Conservation (phyloP, 2,888 invertebrate genomes). For the Copidosoma aretas region DNA sequence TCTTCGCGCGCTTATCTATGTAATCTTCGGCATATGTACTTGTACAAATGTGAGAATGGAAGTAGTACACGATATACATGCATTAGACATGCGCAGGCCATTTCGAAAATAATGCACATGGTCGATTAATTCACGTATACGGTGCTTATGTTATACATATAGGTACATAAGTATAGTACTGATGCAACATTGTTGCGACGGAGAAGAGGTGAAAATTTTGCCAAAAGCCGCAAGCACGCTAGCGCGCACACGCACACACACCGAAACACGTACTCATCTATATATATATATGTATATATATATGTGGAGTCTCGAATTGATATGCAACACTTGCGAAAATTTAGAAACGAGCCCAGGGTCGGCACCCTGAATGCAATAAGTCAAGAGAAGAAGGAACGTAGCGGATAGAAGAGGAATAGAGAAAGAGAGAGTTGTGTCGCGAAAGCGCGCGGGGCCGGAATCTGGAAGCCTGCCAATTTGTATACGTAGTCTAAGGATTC, state of each 20-base stretch:
- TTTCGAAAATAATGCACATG: no score
- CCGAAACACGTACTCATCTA: no score
- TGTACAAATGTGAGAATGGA: background rate
- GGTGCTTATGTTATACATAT: no score
- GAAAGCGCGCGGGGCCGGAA: background rate
- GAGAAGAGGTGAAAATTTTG: no score
- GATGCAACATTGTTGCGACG: no score
- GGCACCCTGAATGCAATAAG: slow-evolving; percentile 45
- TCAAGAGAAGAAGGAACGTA: slow-evolving; percentile 3
- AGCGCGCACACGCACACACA: no score
- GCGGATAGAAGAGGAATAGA: background rate
- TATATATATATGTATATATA: no score
- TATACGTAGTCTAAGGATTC: slow-evolving; percentile 1
- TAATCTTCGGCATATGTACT: slow-evolving; percentile 2
- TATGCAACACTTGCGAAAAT: slow-evolving; percentile 39
- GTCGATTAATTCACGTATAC: no score
- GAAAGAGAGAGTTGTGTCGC: background rate
- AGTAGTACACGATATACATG: no score
- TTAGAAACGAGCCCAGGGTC: slow-evolving; percentile 46
- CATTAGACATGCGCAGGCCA: no score
- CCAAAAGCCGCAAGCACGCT: no score
- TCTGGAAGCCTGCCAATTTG: background rate
- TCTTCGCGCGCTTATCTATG: slow-evolving; percentile 6
- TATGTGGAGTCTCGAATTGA: slow-evolving; percentile 6
- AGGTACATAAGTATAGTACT: no score